Conservation (phyloP, 2,888 invertebrate genomes). For the Mimumesa dahlbomi region DNA sequence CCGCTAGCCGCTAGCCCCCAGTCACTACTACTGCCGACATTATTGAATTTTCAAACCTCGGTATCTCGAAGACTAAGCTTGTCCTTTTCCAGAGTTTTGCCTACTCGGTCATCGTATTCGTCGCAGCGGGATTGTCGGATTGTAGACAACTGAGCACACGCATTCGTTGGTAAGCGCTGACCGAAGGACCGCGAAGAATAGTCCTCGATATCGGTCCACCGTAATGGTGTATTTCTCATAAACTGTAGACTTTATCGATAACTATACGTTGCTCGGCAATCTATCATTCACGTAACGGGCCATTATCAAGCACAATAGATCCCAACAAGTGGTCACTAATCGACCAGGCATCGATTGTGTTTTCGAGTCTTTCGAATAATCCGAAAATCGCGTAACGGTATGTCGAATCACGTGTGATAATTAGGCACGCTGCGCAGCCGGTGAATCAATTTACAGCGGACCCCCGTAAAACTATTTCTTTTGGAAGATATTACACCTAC, state of each 20-base stretch:
- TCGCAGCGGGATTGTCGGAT: no score
- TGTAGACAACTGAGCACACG: no score
- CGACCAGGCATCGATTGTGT: conserved; percentile 15
- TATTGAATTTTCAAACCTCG: no score
- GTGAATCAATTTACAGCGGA: conserved; percentile 52
- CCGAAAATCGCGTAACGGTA: conserved; percentile 16
- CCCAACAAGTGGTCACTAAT: conserved; percentile 17
- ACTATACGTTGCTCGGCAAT: not conserved
- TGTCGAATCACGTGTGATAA: conserved; percentile 29
- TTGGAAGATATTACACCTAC: conserved; percentile 19
- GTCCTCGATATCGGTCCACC: no score
- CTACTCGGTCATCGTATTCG: no score
- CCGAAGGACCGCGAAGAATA: not conserved
- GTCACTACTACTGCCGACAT: no score
- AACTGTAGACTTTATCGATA: not conserved
- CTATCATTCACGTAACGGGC: not conserved
- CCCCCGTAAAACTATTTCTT: conserved; percentile 11
- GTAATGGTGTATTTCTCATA: not conserved
- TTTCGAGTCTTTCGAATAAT: conserved; percentile 20
- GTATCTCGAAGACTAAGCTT: no score
- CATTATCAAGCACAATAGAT: conserved; percentile 4
- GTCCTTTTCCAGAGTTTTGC: no score
- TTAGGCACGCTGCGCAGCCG: conserved; percentile 33
- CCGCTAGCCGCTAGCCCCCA: no score
- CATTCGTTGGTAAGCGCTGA: no score